phyloP scores from a whole-genome alignment of 2,113 vertebrate genomes.

The Phrynocephalus versicolor region DNA sequence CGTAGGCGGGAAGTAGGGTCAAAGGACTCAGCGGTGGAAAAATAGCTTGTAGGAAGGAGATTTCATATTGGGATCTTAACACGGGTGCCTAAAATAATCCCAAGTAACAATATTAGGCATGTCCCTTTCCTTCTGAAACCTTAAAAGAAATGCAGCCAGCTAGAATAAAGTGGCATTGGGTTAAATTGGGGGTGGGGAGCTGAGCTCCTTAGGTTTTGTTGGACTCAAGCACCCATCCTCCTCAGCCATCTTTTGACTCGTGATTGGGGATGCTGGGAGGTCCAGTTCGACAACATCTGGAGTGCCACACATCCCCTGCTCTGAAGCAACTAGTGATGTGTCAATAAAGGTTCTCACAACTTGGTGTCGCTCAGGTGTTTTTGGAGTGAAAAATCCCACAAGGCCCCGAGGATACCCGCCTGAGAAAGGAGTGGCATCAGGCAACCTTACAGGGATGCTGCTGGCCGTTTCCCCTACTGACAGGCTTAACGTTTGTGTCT shows the following conservation, averaged over 20 bases:
- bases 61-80: too few relatives aligned
- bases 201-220: too few relatives aligned
- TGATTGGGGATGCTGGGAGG: too few relatives aligned
- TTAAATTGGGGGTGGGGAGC: neutral
- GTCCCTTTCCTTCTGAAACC: neutral
- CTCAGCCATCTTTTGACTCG: too few relatives aligned
- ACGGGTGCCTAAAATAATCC: neutral
- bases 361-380: neutral
- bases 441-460: neutral
- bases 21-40: too few relatives aligned
- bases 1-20: too few relatives aligned
- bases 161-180: neutral
- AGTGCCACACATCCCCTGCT: too few relatives aligned
- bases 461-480: conserved; percentile 34
- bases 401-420: neutral
- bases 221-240: too few relatives aligned
- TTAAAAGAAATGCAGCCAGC: neutral
- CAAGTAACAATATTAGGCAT: neutral
- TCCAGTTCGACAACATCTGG: too few relatives aligned
- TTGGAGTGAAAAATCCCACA: neutral
- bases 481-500: conserved; percentile 4
- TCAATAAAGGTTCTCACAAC: neutral
- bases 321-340: too few relatives aligned
- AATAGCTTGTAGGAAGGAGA: too few relatives aligned
- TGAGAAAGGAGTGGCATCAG: too few relatives aligned